Evolutionary conservation across 2,797 vertebrate species (phyloP).

Genomic region (Gorsachius magnificus): DNA sequence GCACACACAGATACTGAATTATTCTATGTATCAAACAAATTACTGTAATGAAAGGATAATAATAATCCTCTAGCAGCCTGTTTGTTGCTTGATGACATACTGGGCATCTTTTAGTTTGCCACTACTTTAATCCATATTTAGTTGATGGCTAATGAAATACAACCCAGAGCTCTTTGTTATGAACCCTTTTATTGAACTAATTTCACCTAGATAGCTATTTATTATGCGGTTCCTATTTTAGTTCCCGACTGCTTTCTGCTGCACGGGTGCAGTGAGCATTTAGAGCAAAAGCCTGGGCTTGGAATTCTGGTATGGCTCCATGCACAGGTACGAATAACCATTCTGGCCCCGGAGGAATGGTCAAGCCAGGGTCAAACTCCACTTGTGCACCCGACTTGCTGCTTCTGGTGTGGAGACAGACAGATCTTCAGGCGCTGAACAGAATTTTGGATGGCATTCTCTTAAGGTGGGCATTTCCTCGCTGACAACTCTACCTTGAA

Average conservation of each 20-base stretch:
- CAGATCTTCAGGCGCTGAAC: not conserved
- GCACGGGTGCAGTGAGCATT: accelerated
- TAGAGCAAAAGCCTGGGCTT: not conserved
- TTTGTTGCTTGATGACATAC: not conserved
- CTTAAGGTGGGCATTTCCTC: not conserved
- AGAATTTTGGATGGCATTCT: not conserved
- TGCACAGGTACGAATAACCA: not conserved
- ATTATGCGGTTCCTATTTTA: not conserved
- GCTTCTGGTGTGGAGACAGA: not conserved
- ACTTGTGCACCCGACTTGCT: not conserved
- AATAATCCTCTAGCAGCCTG: not conserved
- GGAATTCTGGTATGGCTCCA: not conserved
- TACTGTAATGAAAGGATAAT: not conserved
- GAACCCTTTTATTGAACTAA: not conserved
- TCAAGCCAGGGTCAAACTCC: not conserved
- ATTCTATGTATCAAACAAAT: not conserved
- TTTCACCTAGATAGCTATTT: not conserved
- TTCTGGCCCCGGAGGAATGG: not conserved
- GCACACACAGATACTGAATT: not conserved
- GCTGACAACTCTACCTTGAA: not conserved
- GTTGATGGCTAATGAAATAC: not conserved
- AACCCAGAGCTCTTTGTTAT: not conserved
- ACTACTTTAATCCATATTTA: not conserved
- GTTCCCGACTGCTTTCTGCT: not conserved
- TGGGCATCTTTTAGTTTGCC: not conserved